These are phyloP conservation scores for Luperina testacea DNA, from an alignment of 2,888 invertebrate genomes.

Conservation along the genomic window DNA sequence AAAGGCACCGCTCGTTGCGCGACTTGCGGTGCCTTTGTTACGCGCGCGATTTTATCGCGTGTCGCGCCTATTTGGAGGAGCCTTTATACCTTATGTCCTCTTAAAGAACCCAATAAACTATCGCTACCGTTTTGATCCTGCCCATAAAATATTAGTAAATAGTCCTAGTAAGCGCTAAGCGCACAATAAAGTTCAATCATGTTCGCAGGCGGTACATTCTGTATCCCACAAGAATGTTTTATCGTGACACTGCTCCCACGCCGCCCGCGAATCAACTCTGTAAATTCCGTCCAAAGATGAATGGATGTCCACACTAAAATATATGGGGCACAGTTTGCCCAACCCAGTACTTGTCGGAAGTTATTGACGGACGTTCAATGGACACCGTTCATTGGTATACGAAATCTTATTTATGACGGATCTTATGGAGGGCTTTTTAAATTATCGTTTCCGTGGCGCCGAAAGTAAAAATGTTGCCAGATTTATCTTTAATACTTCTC, in stretches of 20 bases:
- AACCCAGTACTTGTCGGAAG: conserved; percentile 56
- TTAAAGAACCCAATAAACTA: conserved; percentile 45
- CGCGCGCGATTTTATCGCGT: no score
- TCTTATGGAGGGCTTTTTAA: conserved; percentile 52
- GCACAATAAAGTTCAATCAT: conserved; percentile 88
- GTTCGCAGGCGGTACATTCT: conserved; percentile 80
- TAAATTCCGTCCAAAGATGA: conserved; percentile 71
- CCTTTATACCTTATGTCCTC: conserved; percentile 17
- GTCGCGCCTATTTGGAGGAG: no score
- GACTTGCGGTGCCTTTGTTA: no score
- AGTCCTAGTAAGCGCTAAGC: conserved; percentile 77
- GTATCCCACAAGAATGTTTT: conserved; percentile 83
- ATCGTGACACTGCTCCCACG: conserved; percentile 88
- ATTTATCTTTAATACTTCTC: conserved; percentile 42
- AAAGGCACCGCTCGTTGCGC: no score
- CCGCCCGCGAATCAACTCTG: conserved; percentile 75
- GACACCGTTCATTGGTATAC: conserved; percentile 31
- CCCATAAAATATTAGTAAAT: conserved; percentile 69
- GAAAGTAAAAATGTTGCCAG: conserved; percentile 54
- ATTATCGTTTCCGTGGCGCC: conserved; percentile 61
- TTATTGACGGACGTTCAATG: conserved; percentile 62
- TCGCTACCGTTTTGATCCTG: conserved; percentile 61
- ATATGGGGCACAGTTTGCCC: conserved; percentile 56
- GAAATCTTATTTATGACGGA: conserved; percentile 63
- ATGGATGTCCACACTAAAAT: conserved; percentile 69